Percentiles rank a stretch among this genome's conserved stretches.
Conservation (phyloP, 2,113 vertebrate species). For the Burhinus bistriatus region DNA sequence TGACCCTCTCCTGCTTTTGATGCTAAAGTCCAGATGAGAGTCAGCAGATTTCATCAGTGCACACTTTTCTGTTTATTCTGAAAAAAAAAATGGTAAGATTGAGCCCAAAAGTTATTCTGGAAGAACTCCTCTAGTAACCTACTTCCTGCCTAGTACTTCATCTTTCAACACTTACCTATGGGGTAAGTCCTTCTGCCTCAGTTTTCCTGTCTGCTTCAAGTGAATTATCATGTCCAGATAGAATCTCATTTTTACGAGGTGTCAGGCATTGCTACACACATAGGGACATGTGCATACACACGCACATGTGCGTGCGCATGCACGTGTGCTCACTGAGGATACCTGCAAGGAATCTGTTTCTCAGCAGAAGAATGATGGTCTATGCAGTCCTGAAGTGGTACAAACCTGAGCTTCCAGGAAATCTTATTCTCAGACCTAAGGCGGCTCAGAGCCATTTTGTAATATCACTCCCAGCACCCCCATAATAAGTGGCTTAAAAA, state of each 20-base stretch:
- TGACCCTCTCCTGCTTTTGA: not conserved
- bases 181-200: not conserved
- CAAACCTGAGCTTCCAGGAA: not conserved
- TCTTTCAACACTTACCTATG: not conserved
- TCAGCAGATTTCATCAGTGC: not conserved
- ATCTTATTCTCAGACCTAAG: not conserved
- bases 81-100: not conserved
- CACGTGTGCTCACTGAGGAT: not conserved
- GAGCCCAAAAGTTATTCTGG: not conserved
- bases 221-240: not conserved
- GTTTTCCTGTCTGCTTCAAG: not conserved
- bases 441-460: not conserved
- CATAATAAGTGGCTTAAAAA: not conserved
- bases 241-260: not conserved
- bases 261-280: not conserved
- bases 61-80: not conserved
- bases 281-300: not conserved
- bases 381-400: not conserved
- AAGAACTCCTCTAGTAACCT: not conserved
- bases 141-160: not conserved
- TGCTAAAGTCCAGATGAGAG: not conserved
- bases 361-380: not conserved
- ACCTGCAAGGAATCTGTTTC: not conserved
- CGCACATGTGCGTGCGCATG: rapidly evolving
- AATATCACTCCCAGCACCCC: not conserved